Evolutionary conservation across 2,888 invertebrate species (phyloP).

Genomic region (Agonopterix heracliana): DNA sequence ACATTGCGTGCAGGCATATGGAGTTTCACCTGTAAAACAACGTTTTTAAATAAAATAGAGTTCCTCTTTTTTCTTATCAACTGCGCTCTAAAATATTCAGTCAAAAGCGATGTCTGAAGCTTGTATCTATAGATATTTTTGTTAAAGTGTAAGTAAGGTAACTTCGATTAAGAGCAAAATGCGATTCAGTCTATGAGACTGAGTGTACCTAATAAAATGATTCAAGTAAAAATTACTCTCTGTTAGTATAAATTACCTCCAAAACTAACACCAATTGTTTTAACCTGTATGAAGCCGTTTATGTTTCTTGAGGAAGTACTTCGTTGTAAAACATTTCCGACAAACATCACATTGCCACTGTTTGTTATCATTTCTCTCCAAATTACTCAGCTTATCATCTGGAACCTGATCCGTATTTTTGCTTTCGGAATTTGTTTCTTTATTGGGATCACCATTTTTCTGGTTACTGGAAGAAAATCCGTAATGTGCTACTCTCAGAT

Average conservation of each 20-base stretch:
- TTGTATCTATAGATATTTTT: too few species aligned
- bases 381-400: slow-evolving; percentile 30
- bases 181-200: too few species aligned
- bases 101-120: too few species aligned
- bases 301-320: slow-evolving; percentile 92
- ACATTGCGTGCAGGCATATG: slow-evolving; percentile 88
- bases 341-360: slow-evolving; percentile 93
- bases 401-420: slow-evolving; percentile 20
- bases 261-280: slow-evolving; percentile 59
- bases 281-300: slow-evolving; percentile 89
- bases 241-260: slow-evolving; percentile 66
- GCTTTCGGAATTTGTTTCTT: slow-evolving; percentile 22
- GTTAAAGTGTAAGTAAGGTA: too few species aligned
- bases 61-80: too few species aligned
- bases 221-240: not conserved
- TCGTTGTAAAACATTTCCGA: slow-evolving; percentile 89
- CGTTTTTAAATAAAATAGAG: slow-evolving; percentile 1
- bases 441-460: slow-evolving; percentile 17
- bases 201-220: too few species aligned
- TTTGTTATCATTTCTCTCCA: slow-evolving; percentile 78
- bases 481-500: slow-evolving; percentile 86
- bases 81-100: too few species aligned
- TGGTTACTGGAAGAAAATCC: slow-evolving; percentile 61
- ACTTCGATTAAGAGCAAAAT: too few species aligned
- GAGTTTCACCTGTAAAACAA: slow-evolving; percentile 84